Base-by-base conservation (phyloP, 2,797 vertebrate genomes). In the Ciconia nigra region DNA sequence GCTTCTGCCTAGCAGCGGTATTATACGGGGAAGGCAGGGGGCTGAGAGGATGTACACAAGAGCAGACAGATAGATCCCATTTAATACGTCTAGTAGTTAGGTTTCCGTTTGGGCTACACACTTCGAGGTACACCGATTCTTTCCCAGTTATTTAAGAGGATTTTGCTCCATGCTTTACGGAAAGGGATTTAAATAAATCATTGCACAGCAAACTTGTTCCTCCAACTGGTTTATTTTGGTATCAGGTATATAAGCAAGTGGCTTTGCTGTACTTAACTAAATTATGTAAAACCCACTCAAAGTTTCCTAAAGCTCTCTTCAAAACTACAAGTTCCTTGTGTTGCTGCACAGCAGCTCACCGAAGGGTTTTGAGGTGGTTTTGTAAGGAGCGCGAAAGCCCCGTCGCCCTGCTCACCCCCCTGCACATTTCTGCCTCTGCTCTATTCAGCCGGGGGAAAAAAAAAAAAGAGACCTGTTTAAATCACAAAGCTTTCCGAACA, bases 131-230 rank as follows among this genome's bases (percentile, higher is more conserved):
- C 67, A 66, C 42, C 7, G 15, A 91, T 92, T 94, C 94, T 91
- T 93, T 55, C 73, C 67, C 69, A 86, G 89, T 83, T 91, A 76
- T 82, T 96, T 96, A 97, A 96, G 96, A 96, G 93, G 96, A 96
- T 96, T 97, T 95, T 16, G 2, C 82, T 91, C 84, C 16, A 19
- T 22, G 89, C 84, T 89, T 70, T 90, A 67, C 2, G 13, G 89
- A 81, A 91, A 88, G 41, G 88, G 96, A 96, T 96, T 96, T 96
- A 71, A 96, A 96, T 92, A 96, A 96, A 97, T 95, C 93, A 95
- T 71, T 16, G 4, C 79, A 31, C 35, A 77, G 88, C 90, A 94
- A 95, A 96, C 93, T 90, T 95, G 79, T 95, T 95, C 91, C 84
- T 95, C 87, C 88, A 70, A 51, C 88, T 55, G 94, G 82, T 94